These are phyloP conservation scores for Nothura maculosa DNA, from an alignment of 2,797 vertebrate species.

Conservation along the genomic window DNA sequence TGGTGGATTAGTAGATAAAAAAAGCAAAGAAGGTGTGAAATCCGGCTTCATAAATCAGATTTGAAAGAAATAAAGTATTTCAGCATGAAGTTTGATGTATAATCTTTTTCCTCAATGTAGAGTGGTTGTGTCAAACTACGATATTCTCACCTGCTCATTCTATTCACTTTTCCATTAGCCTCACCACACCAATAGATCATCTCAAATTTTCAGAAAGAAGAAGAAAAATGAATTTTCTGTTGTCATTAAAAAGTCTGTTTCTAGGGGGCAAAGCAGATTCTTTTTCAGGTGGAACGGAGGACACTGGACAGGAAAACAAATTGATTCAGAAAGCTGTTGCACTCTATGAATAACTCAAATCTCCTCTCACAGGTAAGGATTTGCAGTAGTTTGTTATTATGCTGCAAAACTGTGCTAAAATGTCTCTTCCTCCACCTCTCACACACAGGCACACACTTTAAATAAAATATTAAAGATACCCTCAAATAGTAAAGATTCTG, in stretches of 20 bases:
- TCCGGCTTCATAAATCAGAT: not conserved
- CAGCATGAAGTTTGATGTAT: not conserved
- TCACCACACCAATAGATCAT: not conserved
- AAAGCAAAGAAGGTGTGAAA: not conserved
- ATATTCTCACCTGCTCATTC: not conserved
- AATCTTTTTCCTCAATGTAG: not conserved
- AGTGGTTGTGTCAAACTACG: not conserved
- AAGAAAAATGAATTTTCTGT: not conserved
- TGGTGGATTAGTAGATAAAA: not conserved
- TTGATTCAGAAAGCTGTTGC: not conserved
- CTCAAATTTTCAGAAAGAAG: not conserved
- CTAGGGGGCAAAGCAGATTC: not conserved
- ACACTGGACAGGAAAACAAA: not conserved
- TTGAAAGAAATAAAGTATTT: not conserved
- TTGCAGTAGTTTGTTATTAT: not conserved
- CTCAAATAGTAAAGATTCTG: slow-evolving; percentile 52
- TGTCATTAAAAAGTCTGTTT: not conserved
- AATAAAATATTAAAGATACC: slow-evolving; percentile 25
- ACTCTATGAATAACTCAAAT: not conserved
- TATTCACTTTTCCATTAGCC: not conserved
- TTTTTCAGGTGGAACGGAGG: not conserved
- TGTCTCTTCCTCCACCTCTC: not conserved
- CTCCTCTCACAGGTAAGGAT: not conserved
- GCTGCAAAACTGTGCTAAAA: not conserved
- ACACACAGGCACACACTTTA: not conserved